A percentile compares a stretch with the other conserved stretches of the same genome.
phyloP scores from a whole-genome alignment of 2,797 vertebrate species.

The Oryzias sinensis region DNA sequence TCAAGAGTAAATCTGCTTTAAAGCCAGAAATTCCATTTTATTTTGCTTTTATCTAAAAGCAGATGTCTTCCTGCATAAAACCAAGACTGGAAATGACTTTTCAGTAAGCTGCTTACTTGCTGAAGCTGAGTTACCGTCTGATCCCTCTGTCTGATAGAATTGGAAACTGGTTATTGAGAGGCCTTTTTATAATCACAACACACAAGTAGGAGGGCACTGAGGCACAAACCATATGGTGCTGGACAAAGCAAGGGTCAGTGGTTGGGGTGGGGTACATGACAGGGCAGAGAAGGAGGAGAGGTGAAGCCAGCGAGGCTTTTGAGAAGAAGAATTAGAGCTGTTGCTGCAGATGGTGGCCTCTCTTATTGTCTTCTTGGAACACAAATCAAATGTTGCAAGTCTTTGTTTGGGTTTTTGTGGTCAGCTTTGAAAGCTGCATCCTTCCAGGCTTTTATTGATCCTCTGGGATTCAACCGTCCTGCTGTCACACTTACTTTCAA shows the following conservation, averaged over 20 bases:
- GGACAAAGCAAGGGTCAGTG: constrained; percentile 35
- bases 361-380: constrained; percentile 36
- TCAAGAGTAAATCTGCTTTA: neutral
- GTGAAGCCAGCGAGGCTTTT: constrained; percentile 16
- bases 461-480: constrained; percentile 31
- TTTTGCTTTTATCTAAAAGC: constrained; percentile 19
- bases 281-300: constrained; percentile 38
- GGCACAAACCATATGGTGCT: constrained; percentile 33
- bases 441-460: constrained; percentile 46
- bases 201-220: constrained; percentile 1
- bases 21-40: neutral
- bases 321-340: constrained; percentile 20
- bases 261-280: constrained; percentile 21
- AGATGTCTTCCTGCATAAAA: constrained; percentile 41
- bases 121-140: constrained; percentile 14
- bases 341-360: constrained; percentile 61
- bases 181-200: constrained; percentile 42
- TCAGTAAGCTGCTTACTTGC: constrained; percentile 42
- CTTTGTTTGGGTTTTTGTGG: constrained; percentile 24
- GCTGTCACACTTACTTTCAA: constrained; percentile 1
- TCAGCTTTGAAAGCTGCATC: constrained; percentile 44
- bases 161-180: constrained; percentile 54
- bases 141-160: constrained; percentile 11
- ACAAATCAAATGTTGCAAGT: constrained; percentile 64
- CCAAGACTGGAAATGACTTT: constrained; percentile 39